Evolutionary conservation across 2,888 invertebrate species (phyloP), one percentile per base, ranked within the genome.

Genomic region (Protula sp.): DNA sequence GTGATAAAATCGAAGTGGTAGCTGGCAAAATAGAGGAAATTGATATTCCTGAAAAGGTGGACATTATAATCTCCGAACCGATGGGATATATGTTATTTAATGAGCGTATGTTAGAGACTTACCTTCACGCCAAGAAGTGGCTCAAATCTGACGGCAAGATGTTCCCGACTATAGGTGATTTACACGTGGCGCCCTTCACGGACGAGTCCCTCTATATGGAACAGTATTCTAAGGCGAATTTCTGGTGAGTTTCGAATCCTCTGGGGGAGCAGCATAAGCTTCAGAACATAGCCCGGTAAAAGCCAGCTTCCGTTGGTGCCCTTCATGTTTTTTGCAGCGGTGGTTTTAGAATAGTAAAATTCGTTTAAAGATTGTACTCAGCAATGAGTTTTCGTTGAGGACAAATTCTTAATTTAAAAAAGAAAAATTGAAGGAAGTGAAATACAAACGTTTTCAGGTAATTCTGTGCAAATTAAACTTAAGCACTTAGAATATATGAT

Each of bases 51-150:
- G 97, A 98, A 81, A 87, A 86, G 74, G 97, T 99, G 26, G 98
- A 99, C 83, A 88, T 95, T 50, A 97, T 99, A 72, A 92, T 99
- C 70, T 97, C 95, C 1, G 99, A 99, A 83, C 98, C 98, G 0
- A 99, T 99, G 98, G 98, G 98, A n/a, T 99, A 99, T 81, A 98
- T 99, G 98, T 84, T 99, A 59, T 95, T 95, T 82, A 99, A 99
- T 83, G 98, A 99, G 82, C 86, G 98, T 66, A 99, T 99, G 99
- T 85, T 99, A 70, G 99, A 99, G 84, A 95, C 95, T 0, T 99
- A 94, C 84, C 84, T 99, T 63, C 98, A 98, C 84, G 97, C 98
- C 2, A 94, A 98, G 77, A 98, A 98, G 81, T 99, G 97, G 94
- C 85, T 98, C 47, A 89, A 89, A 81, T 91, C 79, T 27, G 84